Evolutionary conservation across 2,113 vertebrate genomes (phyloP).

Genomic region (Caloenas nicobarica): DNA sequence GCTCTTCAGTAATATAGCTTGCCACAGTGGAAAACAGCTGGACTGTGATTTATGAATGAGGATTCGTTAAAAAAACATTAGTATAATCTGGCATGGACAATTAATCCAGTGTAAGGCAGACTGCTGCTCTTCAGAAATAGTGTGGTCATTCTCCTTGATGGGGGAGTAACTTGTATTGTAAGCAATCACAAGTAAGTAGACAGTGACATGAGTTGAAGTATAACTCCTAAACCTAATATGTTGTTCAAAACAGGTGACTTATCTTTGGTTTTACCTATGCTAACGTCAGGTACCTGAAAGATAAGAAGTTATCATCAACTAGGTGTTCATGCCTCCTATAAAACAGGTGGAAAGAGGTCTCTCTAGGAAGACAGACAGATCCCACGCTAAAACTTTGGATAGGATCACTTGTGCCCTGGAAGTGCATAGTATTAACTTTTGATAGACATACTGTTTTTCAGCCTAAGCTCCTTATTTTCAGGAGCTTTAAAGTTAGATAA

Average conservation of each 20-base stretch:
- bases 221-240: not conserved
- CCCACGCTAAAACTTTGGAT: not conserved
- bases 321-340: not conserved
- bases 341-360: not conserved
- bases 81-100: not conserved
- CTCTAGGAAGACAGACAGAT: not conserved
- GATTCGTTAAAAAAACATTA: constrained; percentile 12
- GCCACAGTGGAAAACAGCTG: constrained; percentile 19
- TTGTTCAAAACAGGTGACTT: not conserved
- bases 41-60: constrained; percentile 56
- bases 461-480: not conserved
- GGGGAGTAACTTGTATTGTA: not conserved
- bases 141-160: not conserved
- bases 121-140: not conserved
- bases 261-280: not conserved
- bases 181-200: not conserved
- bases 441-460: not conserved
- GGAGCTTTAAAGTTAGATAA: not conserved
- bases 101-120: not conserved
- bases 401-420: not conserved
- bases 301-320: not conserved
- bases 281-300: not conserved
- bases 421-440: not conserved
- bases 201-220: not conserved
- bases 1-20: not conserved